Conservation (phyloP, 2,888 invertebrate genomes). For the Drosophila incognita region DNA sequence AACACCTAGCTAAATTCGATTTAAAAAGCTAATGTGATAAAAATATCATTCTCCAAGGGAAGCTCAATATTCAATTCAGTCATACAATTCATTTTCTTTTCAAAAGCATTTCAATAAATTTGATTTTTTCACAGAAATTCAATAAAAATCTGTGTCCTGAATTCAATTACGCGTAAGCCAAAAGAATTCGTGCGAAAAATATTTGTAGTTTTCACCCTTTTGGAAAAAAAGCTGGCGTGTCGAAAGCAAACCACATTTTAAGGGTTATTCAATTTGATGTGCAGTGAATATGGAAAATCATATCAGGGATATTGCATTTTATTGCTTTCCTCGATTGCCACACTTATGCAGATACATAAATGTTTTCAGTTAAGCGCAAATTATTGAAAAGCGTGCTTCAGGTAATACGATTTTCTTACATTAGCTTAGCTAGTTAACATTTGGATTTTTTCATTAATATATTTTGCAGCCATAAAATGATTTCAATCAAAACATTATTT, state of each 20-base stretch:
- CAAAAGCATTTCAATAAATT: conserved; percentile 8
- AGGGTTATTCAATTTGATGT: conserved; percentile 56
- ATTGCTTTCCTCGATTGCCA: conserved; percentile 29
- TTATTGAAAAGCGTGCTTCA: not conserved
- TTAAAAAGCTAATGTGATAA: not conserved
- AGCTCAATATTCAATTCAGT: not conserved
- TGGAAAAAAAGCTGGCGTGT: not conserved
- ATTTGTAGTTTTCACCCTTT: conserved; percentile 52
- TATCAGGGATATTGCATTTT: conserved; percentile 20
- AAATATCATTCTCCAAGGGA: not conserved
- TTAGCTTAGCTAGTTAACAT: not conserved
- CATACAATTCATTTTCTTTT: not conserved
- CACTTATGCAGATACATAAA: conserved; percentile 5
- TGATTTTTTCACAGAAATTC: conserved; percentile 6
- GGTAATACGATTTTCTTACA: not conserved
- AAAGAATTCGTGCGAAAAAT: conserved; percentile 68
- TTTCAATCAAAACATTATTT: too few relatives aligned
- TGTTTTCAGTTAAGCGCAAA: not conserved
- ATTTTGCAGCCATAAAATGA: too few relatives aligned
- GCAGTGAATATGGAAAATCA: conserved; percentile 25
- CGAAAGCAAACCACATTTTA: conserved; percentile 34
- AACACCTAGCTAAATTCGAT: not conserved
- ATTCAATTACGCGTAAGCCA: conserved; percentile 43
- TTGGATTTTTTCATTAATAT: not conserved
- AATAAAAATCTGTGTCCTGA: conserved; percentile 37